Evolutionary conservation across 2,797 vertebrate species (phyloP).

Genomic region (Cynopterus sphinx): DNA sequence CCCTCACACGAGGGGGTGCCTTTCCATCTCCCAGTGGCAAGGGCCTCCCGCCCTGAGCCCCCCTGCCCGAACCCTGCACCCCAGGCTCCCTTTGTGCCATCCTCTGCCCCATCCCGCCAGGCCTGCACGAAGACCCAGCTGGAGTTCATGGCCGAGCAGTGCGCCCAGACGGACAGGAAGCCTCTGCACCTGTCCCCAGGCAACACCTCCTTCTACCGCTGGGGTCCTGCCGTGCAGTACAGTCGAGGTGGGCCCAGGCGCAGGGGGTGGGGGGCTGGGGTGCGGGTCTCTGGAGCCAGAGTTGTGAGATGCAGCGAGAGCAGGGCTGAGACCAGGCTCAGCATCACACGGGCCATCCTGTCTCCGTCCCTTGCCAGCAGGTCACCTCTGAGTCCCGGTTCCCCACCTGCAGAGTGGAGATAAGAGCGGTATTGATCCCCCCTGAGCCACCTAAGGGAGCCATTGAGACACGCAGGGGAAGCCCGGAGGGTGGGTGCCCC

Average conservation of each 20-base stretch:
- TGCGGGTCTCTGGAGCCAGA: not conserved
- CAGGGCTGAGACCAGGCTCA: not conserved
- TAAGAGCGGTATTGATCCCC: accelerated
- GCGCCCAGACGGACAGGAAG: slow-evolving; percentile 88
- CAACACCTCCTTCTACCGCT: slow-evolving; percentile 88
- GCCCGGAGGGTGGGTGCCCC: accelerated
- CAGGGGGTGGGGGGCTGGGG: accelerated
- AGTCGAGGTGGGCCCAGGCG: slow-evolving; percentile 91
- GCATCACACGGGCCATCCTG: accelerated
- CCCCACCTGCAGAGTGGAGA: not conserved
- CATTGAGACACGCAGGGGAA: accelerated
- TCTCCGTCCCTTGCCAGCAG: not conserved
- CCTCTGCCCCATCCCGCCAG: slow-evolving; percentile 79
- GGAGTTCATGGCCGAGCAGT: slow-evolving; percentile 95
- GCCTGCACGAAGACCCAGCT: slow-evolving; percentile 90
- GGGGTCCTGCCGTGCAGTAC: slow-evolving; percentile 90
- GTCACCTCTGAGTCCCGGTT: not conserved
- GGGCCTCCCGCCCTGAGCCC: not conserved
- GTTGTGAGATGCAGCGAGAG: no score
- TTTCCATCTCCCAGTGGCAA: not conserved
- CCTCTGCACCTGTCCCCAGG: slow-evolving; percentile 87
- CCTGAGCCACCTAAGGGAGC: not conserved
- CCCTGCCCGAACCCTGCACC: not conserved
- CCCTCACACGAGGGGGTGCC: accelerated
- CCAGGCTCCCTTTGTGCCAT: not conserved